Evolutionary conservation across 2,797 vertebrate species (phyloP).

Genomic region (Tragopan temminckii): DNA sequence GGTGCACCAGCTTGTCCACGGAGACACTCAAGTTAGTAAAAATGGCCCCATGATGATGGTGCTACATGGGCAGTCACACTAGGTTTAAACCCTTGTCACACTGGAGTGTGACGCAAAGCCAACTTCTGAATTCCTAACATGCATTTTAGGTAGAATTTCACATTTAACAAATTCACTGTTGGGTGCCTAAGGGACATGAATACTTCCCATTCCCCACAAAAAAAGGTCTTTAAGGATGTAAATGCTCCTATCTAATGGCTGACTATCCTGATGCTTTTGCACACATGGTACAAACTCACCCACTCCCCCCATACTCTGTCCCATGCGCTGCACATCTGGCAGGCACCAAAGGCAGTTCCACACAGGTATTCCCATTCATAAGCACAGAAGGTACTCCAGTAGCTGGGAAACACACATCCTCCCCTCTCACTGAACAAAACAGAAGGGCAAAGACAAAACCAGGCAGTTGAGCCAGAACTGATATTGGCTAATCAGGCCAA

Average conservation of each 20-base stretch:
- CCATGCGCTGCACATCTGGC: neutral
- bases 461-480: neutral
- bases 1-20: neutral
- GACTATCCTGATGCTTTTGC: conserved; percentile 2
- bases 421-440: rapidly evolving
- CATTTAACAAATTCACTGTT: neutral
- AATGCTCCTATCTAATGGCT: neutral
- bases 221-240: neutral
- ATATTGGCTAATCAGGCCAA: neutral
- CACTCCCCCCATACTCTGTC: neutral
- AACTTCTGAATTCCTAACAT: neutral
- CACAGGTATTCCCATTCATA: neutral
- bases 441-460: neutral
- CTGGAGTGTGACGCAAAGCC: neutral
- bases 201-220: neutral
- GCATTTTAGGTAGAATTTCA: neutral
- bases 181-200: neutral
- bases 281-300: neutral
- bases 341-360: neutral
- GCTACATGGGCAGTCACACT: neutral
- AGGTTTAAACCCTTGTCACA: neutral
- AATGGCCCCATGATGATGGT: neutral
- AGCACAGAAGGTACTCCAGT: neutral
- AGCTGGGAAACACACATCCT: neutral
- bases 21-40: neutral